A percentile compares a stretch with the other conserved stretches of the same genome.
Evolutionary conservation across 1,140 invertebrate species (phyloP).

Genomic region (Brachionus angularis): DNA sequence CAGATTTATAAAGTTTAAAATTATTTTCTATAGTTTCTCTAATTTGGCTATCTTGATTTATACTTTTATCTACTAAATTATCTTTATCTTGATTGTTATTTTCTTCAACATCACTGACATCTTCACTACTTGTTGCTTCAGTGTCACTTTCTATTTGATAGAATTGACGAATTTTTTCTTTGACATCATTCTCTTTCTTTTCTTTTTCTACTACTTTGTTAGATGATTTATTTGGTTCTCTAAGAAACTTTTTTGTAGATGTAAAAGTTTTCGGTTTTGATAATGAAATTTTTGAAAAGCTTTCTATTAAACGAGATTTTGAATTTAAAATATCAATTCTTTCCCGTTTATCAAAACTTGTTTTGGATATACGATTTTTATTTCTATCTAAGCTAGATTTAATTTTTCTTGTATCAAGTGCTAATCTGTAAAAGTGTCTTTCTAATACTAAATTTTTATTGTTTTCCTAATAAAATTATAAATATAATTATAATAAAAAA

Average conservation of each 20-base stretch:
- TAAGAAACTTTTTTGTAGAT: neutral
- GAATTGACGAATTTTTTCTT: neutral
- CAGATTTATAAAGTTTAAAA: conserved; percentile 14
- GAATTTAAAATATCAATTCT: conserved; percentile 12
- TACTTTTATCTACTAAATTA: too few species aligned
- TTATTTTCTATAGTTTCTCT: too few species aligned
- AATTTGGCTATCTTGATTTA: too few species aligned
- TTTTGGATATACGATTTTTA: too few species aligned
- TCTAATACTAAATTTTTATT: neutral
- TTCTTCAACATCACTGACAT: too few species aligned
- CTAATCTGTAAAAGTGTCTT: neutral
- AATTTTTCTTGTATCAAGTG: neutral
- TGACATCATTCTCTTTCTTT: conserved; percentile 3
- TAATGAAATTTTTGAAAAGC: too few species aligned
- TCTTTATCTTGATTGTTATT: conserved; percentile 16
- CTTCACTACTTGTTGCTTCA: too few species aligned
- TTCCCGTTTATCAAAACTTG: conserved; percentile 18
- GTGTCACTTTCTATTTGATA: neutral
- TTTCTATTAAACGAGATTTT: too few species aligned
- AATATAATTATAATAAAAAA: neutral
- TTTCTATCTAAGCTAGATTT: neutral
- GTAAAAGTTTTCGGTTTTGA: neutral
- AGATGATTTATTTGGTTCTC: conserved; percentile 7
- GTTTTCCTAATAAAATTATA: neutral
- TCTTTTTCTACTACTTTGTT: neutral